These are phyloP conservation scores for Clamator glandarius DNA, from an alignment of 2,797 vertebrate species.

Conservation along the genomic window DNA sequence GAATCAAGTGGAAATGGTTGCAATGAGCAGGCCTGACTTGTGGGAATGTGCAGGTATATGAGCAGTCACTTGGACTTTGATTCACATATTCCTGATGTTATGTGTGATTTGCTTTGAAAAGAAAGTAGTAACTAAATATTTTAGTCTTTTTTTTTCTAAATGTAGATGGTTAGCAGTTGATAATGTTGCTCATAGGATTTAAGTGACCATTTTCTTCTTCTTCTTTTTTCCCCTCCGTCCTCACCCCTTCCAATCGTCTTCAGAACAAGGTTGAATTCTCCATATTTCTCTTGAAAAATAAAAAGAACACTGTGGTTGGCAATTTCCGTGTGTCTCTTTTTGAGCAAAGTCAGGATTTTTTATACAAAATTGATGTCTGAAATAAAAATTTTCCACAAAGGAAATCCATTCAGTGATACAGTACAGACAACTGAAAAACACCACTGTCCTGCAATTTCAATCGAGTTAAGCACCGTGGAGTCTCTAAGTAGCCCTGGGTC, in stretches of 20 bases:
- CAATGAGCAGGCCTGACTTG: background rate
- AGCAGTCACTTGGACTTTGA: background rate
- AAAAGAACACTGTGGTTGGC: constrained; percentile 66
- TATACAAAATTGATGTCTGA: constrained; percentile 41
- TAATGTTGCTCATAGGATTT: constrained; percentile 50
- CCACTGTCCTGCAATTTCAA: background rate
- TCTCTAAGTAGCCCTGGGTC: constrained; percentile 3
- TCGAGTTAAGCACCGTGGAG: constrained; percentile 8
- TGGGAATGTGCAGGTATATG: background rate
- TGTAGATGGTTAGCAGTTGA: constrained; percentile 21
- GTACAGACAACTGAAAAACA: constrained; percentile 40
- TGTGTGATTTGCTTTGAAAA: background rate
- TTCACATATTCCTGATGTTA: background rate
- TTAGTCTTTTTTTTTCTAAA: background rate
- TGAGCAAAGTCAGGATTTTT: constrained; percentile 60
- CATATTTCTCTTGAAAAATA: constrained; percentile 68
- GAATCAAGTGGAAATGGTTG: background rate
- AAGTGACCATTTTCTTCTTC: constrained; percentile 70
- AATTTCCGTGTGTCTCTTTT: constrained; percentile 42
- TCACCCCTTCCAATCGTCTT: constrained; percentile 54
- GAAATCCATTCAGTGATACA: constrained; percentile 42
- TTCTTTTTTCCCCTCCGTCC: constrained; percentile 22
- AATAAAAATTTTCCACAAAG: constrained; percentile 27
- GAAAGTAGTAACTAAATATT: background rate
- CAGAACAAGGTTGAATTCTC: constrained; percentile 75